Evolutionary conservation across 2,113 vertebrate species (phyloP).

Genomic region (Pedionomus torquatus): DNA sequence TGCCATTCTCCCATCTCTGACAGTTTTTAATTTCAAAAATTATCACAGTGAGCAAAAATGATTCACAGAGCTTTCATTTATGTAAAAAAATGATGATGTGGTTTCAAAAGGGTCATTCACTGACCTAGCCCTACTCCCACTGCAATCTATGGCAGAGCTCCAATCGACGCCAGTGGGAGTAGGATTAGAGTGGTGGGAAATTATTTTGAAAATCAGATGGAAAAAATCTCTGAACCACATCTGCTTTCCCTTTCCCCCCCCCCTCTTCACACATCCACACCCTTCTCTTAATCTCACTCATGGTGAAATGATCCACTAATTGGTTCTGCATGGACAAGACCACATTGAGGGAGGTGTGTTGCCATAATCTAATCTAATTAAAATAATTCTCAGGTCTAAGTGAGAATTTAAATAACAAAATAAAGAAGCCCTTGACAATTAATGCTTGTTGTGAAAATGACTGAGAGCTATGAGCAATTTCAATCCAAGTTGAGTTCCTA

Average conservation of each 20-base stretch:
- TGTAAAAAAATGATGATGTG: background rate
- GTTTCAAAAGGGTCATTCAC: background rate
- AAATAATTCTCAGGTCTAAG: constrained; percentile 46
- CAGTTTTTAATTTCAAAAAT: background rate
- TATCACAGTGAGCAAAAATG: background rate
- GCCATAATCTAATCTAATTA: constrained; percentile 25
- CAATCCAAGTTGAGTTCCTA: background rate
- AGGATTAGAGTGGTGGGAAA: background rate
- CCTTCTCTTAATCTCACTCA: background rate
- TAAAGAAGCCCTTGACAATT: background rate
- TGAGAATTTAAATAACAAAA: constrained; percentile 1
- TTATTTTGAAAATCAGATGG: background rate
- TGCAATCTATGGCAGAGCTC: background rate
- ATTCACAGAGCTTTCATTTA: background rate
- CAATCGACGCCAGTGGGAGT: background rate
- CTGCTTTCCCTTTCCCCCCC: background rate
- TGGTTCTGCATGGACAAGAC: constrained; percentile 10
- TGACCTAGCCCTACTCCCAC: background rate
- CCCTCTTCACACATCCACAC: background rate
- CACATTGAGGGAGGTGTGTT: background rate
- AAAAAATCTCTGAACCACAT: background rate
- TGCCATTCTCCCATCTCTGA: no score
- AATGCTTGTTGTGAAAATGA: constrained; percentile 22
- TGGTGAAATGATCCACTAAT: constrained; percentile 9
- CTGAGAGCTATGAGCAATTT: constrained; percentile 30